Percentiles rank a stretch among this genome's conserved stretches.
Conservation (phyloP, 2,888 invertebrate genomes). For the Onthophagus sagittarius region DNA sequence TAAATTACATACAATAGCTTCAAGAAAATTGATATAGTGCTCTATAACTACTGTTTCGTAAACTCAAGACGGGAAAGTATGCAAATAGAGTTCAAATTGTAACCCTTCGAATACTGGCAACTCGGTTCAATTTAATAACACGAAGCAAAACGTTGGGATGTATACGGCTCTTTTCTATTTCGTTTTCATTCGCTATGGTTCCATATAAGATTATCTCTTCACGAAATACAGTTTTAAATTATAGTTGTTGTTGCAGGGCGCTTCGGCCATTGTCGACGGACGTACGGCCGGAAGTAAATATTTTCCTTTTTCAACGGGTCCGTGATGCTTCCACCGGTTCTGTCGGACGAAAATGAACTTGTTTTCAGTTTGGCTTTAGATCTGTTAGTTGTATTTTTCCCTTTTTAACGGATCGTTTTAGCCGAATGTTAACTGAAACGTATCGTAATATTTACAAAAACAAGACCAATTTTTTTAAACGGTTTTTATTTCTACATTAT, state of each 20-base stretch:
- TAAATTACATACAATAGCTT: too few species aligned
- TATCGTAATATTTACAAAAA: too few species aligned
- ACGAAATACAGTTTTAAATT: conserved; percentile 9
- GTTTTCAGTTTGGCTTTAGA: not conserved
- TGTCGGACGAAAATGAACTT: not conserved
- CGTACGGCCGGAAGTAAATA: conserved; percentile 2
- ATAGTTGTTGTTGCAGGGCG: not conserved
- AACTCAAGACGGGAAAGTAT: not conserved
- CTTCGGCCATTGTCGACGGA: not conserved
- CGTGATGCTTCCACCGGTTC: not conserved
- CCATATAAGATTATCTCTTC: conserved; percentile 6
- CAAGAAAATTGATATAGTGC: too few species aligned
- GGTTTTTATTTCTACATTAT: too few species aligned
- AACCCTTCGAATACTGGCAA: conserved; percentile 7
- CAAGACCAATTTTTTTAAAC: too few species aligned
- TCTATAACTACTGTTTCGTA: not conserved
- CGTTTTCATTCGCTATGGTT: conserved; percentile 7
- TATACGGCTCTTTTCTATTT: not conserved
- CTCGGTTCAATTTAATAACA: conserved; percentile 7
- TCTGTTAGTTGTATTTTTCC: not conserved
- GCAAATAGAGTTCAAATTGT: conserved; percentile 14
- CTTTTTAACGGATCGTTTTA: not conserved
- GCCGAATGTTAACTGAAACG: not conserved
- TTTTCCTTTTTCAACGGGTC: not conserved
- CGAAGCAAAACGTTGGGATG: not conserved